Conservation (phyloP, 2,797 vertebrate genomes). For the Leptatherina wallacei region DNA sequence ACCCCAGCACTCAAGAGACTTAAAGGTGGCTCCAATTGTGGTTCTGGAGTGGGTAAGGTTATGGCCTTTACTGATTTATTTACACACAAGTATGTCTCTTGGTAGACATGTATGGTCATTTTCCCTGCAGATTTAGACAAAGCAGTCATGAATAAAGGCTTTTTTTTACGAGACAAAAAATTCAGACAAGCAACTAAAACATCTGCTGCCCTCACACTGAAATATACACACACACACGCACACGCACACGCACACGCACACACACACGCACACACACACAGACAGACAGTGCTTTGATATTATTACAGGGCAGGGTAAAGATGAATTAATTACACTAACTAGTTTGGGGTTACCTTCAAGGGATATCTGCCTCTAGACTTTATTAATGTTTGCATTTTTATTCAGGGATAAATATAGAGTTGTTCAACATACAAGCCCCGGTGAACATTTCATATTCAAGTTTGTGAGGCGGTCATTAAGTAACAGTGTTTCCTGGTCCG, state of each 20-base stretch:
- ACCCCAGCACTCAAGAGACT: conserved; percentile 45
- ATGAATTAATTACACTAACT: conserved; percentile 56
- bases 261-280: conserved; percentile 2
- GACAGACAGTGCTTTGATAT: conserved; percentile 54
- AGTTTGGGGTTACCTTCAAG: conserved; percentile 47
- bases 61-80: conserved; percentile 73
- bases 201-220: conserved; percentile 13
- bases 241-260: conserved; percentile 14
- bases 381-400: conserved; percentile 39
- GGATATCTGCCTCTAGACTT: conserved; percentile 34
- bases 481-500: conserved; percentile 30
- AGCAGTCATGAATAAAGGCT: conserved; percentile 29
- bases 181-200: background rate
- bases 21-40: conserved; percentile 57
- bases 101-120: conserved; percentile 12
- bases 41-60: conserved; percentile 39
- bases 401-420: conserved; percentile 43
- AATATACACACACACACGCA: background rate
- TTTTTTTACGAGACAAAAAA: conserved; percentile 8
- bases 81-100: conserved; percentile 51
- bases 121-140: conserved; percentile 32
- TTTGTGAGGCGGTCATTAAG: conserved; percentile 29
- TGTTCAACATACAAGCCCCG: conserved; percentile 30
- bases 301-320: conserved; percentile 43
- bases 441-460: conserved; percentile 35